Conservation (phyloP, 2,113 vertebrate genomes). For the Alexandromys fortis region DNA sequence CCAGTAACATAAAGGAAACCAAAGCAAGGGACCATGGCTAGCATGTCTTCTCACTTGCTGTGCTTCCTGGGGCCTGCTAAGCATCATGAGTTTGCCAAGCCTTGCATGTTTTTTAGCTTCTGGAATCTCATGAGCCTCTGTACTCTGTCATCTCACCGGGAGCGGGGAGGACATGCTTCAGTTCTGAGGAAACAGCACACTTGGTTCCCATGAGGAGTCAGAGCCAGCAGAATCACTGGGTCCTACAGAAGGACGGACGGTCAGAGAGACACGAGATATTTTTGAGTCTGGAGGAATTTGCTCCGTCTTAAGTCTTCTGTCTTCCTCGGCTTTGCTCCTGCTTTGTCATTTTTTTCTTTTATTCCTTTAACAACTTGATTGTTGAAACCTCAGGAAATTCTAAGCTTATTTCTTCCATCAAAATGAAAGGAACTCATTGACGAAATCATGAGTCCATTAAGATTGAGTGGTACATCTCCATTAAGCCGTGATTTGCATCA, state of each 20-base stretch:
- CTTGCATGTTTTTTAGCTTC: not conserved
- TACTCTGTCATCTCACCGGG: not conserved
- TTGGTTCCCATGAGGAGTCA: not conserved
- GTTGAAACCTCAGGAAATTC: constrained; percentile 44
- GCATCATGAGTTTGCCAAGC: not conserved
- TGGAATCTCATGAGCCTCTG: not conserved
- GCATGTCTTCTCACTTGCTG: not conserved
- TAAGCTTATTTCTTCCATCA: constrained; percentile 29
- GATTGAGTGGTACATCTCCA: constrained; percentile 19
- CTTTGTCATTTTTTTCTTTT: constrained; percentile 15
- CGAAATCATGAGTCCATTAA: constrained; percentile 26
- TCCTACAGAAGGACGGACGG: not conserved
- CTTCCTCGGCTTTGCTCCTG: not conserved
- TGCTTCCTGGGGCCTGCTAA: not conserved
- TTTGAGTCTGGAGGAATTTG: not conserved
- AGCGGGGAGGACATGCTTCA: not conserved
- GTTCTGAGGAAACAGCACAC: not conserved
- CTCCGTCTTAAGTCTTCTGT: not conserved
- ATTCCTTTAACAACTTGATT: constrained; percentile 51
- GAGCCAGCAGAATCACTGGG: not conserved
- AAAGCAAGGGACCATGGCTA: not conserved
- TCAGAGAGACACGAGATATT: not conserved
- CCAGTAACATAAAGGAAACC: not conserved
- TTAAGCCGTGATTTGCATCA: constrained; percentile 50
- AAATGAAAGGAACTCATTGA: constrained; percentile 40